These are phyloP conservation scores for Carterocephalus palaemon DNA, from an alignment of 2,888 invertebrate genomes.

Conservation along the genomic window DNA sequence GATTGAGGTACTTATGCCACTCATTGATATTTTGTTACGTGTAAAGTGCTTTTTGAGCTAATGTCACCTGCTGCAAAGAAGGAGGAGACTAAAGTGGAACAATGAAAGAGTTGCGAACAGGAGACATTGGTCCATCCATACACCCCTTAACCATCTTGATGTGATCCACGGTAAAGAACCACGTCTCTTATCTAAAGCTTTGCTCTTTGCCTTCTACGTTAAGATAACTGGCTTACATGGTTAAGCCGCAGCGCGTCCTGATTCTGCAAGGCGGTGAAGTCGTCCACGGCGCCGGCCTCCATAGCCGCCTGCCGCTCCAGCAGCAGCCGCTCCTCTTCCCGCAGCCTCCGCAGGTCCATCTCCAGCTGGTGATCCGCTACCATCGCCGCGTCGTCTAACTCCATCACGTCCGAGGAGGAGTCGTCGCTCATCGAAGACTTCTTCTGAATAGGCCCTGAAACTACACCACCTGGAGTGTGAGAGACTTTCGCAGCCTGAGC, in stretches of 20 bases:
- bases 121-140: too few species aligned
- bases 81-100: too few species aligned
- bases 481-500: too few species aligned
- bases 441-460: conserved; percentile 91
- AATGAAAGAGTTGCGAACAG: too few species aligned
- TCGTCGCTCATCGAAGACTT: conserved; percentile 91
- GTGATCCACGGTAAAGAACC: too few species aligned
- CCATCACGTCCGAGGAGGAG: conserved; percentile 94
- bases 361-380: conserved; percentile 73
- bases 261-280: conserved; percentile 60
- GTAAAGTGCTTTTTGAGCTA: too few species aligned
- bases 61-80: too few species aligned
- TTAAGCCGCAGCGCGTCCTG: conserved; percentile 64
- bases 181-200: too few species aligned
- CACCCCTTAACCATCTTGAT: too few species aligned
- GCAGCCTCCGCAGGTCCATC: conserved; percentile 63
- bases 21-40: too few species aligned
- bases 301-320: conserved; percentile 87
- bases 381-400: conserved; percentile 92
- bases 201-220: too few species aligned
- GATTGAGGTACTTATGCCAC: too few species aligned
- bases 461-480: conserved; percentile 34
- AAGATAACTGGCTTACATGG: conserved; percentile 43
- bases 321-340: conserved; percentile 85
- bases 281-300: conserved; percentile 70